Percentiles rank a stretch among this genome's conserved stretches.
Evolutionary conservation across 2,797 vertebrate genomes (phyloP).

Genomic region (Pteronotus mesoamericanus): DNA sequence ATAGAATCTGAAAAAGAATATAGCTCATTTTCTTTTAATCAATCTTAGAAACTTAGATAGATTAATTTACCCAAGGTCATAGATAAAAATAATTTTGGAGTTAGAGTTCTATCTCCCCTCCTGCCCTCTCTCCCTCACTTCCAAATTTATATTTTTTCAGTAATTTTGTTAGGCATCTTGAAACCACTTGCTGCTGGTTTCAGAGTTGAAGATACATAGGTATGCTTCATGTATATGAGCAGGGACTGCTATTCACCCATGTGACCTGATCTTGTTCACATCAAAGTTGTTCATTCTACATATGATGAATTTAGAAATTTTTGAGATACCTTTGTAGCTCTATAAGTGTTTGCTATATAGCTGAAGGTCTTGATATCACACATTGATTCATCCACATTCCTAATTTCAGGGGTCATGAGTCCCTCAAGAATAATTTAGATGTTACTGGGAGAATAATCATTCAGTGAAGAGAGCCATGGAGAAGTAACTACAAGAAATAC

Average conservation of each 20-base stretch:
- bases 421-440: neutral
- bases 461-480: neutral
- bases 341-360: neutral
- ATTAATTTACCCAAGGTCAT: neutral
- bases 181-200: neutral
- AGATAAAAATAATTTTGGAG: neutral
- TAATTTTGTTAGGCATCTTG: neutral
- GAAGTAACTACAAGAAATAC: neutral
- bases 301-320: neutral
- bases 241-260: neutral
- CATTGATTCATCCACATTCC: neutral
- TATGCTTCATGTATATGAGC: neutral
- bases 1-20: neutral
- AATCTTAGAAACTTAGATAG: neutral
- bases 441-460: neutral
- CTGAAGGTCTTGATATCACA: neutral
- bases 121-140: neutral
- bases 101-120: neutral
- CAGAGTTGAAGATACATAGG: rapidly evolving
- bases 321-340: neutral
- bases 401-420: neutral
- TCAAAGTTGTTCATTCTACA: neutral
- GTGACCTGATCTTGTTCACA: neutral
- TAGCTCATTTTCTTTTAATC: neutral
- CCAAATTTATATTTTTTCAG: neutral